Evolutionary conservation across 2,113 vertebrate genomes (phyloP), one percentile per base, ranked within the genome.

Genomic region (Lepus americanus): DNA sequence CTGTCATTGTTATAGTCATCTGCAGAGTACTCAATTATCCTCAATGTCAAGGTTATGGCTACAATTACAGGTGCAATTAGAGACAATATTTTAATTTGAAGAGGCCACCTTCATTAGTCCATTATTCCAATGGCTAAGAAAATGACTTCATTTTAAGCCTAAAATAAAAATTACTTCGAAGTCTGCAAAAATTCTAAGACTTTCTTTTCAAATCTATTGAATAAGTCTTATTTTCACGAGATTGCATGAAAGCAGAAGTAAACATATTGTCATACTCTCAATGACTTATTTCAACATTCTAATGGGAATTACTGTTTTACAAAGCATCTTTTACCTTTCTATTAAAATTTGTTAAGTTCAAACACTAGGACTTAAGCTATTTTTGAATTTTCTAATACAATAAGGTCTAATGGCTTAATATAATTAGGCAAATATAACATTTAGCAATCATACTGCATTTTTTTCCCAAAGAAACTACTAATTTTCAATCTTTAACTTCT

Each of bases 401-500:
- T 77, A 80, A 95, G 55, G 10, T 27, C 64, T 87, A 69, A 78
- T 92, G 27, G 29, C n/a, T 90, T 73, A 92, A 89, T 90, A 78
- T 88, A 97, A 93, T 95, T 96, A 96, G 63, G 77, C 22, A 92
- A 94, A 93, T 31, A 86, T 70, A 87, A 74, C 59, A 66, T 94
- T 95, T 91, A 91, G 4, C 53, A 80, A 17, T 19, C 63, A 73
- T 64, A 5, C 67, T 89, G 19, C 27, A 90, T 92, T 90, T 95
- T 85, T 85, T 49, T 86, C 23, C 82, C 82, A 94, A 92, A 73
- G 77, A 74, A 90, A 79, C 31, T 67, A 82, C 49, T 85, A 55
- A 79, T 94, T 95, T 96, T 95, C 25, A 84, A 1, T 77, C 63
- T 91, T 89, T 55, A 39, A 92, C 9, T 81, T 84, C 25, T 90